A percentile compares a stretch with the other conserved stretches of the same genome.
These are phyloP conservation scores for Ochropleura leucogaster DNA, from an alignment of 2,888 invertebrate genomes.

Conservation along the genomic window DNA sequence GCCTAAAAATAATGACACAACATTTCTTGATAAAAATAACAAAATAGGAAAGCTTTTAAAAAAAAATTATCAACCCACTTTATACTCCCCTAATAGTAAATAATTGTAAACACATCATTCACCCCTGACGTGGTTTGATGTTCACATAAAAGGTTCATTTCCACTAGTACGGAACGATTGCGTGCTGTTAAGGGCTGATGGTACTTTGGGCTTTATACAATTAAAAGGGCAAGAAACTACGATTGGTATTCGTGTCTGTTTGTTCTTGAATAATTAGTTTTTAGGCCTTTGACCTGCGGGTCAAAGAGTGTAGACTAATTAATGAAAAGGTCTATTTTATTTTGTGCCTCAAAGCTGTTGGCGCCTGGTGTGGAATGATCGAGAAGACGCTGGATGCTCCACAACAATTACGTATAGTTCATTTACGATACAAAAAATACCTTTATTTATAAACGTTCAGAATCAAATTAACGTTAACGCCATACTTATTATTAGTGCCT, in stretches of 20 bases:
- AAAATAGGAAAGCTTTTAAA: not conserved
- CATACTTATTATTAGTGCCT: no score
- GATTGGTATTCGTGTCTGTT: conserved; percentile 23
- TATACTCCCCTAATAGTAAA: not conserved
- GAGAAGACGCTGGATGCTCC: not conserved
- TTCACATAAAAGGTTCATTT: conserved; percentile 27
- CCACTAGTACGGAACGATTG: conserved; percentile 24
- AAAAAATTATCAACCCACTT: no score
- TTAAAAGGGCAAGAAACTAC: conserved; percentile 43
- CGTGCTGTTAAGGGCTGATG: conserved; percentile 12
- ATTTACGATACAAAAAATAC: not conserved
- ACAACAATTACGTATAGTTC: not conserved
- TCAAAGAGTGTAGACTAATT: not conserved
- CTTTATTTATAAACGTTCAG: not conserved
- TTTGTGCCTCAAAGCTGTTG: not conserved
- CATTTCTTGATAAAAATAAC: conserved; percentile 1
- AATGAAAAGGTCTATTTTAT: not conserved
- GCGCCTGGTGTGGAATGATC: not conserved
- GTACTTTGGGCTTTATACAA: conserved; percentile 9
- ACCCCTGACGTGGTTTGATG: not conserved
- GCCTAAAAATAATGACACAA: not conserved
- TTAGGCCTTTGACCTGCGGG: conserved; percentile 17
- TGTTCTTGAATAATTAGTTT: conserved; percentile 32
- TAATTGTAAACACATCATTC: not conserved
- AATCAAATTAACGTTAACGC: not conserved